Evolutionary conservation across 2,113 vertebrate species (phyloP).

Genomic region (Corvus moneduloides): DNA sequence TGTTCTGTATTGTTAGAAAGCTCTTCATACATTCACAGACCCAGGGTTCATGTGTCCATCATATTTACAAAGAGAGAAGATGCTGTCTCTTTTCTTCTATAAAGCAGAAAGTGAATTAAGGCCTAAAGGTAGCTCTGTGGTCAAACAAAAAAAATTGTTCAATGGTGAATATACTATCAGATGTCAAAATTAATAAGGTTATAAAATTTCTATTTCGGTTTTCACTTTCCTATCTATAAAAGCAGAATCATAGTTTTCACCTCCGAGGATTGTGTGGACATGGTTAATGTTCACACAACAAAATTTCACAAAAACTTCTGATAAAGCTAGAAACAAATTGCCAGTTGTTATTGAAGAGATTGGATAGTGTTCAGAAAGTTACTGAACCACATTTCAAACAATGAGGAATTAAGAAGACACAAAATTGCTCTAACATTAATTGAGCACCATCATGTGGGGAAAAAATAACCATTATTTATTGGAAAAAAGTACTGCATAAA

Average conservation of each 20-base stretch:
- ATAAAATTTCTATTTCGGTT: not conserved
- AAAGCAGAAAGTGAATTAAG: not conserved
- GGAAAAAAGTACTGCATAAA: not conserved
- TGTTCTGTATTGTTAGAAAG: not conserved
- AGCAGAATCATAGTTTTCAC: not conserved
- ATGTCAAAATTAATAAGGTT: not conserved
- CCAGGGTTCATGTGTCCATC: not conserved
- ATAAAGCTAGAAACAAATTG: not conserved
- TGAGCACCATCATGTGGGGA: not conserved
- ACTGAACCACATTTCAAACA: not conserved
- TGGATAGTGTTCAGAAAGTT: not conserved
- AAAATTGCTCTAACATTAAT: not conserved
- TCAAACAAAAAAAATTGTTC: not conserved
- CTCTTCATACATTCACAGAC: not conserved
- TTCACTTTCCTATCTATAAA: not conserved
- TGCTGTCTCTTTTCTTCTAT: not conserved
- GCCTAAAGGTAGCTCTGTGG: not conserved
- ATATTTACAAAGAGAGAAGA: not conserved
- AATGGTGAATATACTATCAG: not conserved
- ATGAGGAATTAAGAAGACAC: not conserved
- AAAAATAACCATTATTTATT: not conserved
- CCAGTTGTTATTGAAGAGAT: not conserved
- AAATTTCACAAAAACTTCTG: not conserved
- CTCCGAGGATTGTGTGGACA: not conserved
- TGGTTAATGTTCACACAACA: not conserved